Conservation (phyloP, 2,113 vertebrate genomes). For the Cyprinodon brontotheroides region DNA sequence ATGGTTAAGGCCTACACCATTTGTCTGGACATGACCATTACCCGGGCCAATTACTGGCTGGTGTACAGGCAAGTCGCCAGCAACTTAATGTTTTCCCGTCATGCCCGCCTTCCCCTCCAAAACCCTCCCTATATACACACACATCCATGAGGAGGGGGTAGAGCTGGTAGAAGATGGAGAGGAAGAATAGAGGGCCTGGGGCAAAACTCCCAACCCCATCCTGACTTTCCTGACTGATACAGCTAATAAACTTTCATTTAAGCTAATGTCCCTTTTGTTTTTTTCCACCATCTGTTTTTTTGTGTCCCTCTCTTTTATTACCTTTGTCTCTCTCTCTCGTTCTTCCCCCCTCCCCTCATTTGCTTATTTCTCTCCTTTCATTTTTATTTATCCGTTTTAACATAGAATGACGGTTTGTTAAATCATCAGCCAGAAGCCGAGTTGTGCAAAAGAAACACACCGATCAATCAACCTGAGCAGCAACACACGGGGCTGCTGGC, state of each 20-base stretch:
- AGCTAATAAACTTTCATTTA: conserved; percentile 83
- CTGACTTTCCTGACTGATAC: conserved; percentile 73
- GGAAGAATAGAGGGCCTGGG: conserved; percentile 59
- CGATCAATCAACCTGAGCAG: conserved; percentile 69
- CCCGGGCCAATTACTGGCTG: conserved; percentile 74
- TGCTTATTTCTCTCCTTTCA: conserved; percentile 7
- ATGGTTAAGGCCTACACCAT: conserved; percentile 69
- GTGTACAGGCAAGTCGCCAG: conserved; percentile 71
- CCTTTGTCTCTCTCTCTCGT: neutral
- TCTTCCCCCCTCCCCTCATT: conserved; percentile 13
- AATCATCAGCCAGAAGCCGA: conserved; percentile 67
- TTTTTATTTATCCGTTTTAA: conserved; percentile 14
- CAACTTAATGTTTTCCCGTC: conserved; percentile 77
- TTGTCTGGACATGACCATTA: conserved; percentile 79
- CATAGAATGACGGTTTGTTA: conserved; percentile 45
- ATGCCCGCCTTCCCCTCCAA: conserved; percentile 50
- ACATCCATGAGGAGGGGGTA: conserved; percentile 20
- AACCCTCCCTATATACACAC: conserved; percentile 47
- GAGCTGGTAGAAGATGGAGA: conserved; percentile 33
- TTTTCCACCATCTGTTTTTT: neutral
- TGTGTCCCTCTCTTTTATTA: neutral
- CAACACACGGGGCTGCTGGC: conserved; percentile 46
- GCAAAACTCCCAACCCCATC: conserved; percentile 48
- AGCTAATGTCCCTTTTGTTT: conserved; percentile 70
- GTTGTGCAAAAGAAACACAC: conserved; percentile 44